These are phyloP conservation scores for Ciconia boyciana DNA, from an alignment of 2,113 vertebrate species.

Conservation along the genomic window DNA sequence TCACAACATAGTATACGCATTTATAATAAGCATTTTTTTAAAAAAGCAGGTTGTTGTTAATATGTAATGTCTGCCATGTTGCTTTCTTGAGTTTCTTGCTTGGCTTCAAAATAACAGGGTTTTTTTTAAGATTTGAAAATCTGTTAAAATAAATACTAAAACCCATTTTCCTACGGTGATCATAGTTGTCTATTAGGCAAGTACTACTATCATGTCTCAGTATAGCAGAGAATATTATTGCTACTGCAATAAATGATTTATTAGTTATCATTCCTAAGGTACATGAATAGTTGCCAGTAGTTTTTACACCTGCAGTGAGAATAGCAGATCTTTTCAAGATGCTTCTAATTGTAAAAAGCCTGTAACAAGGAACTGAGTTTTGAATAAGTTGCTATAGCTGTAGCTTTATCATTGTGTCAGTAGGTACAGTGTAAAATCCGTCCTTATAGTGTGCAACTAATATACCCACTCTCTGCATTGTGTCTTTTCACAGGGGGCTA, in stretches of 20 bases:
- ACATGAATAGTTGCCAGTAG: background rate
- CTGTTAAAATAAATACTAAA: background rate
- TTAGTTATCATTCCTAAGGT: background rate
- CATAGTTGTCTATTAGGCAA: background rate
- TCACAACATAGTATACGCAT: background rate
- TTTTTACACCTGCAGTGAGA: background rate
- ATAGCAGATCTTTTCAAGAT: background rate
- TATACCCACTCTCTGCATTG: background rate
- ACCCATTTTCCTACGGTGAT: background rate
- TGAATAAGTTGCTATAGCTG: background rate
- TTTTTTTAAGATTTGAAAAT: background rate
- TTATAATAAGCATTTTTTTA: background rate
- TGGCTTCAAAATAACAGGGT: background rate
- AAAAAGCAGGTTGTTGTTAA: background rate
- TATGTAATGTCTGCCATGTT: background rate
- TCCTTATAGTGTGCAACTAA: background rate
- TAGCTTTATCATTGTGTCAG: background rate
- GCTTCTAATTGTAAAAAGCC: background rate
- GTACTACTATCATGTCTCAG: background rate
- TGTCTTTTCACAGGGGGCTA: background rate
- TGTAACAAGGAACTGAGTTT: slow-evolving; percentile 11
- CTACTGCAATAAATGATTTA: background rate
- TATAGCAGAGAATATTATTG: background rate
- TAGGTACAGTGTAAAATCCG: background rate
- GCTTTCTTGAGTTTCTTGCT: background rate